phyloP scores from a whole-genome alignment of 2,797 vertebrate species.

The Aphelocoma californica region DNA sequence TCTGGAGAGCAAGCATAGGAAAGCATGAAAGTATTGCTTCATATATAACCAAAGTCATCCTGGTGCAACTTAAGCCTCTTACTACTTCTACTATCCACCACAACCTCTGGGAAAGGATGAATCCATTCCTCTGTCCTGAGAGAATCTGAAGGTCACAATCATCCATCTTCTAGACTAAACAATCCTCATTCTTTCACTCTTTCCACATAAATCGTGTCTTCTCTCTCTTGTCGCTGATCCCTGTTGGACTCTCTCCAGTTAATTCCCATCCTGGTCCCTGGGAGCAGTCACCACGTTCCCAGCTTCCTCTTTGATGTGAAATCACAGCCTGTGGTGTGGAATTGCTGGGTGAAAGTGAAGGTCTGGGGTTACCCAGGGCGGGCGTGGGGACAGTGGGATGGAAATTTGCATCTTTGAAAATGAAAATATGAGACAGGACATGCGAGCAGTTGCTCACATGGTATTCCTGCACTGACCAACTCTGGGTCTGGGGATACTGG shows the following conservation, averaged over 20 bases:
- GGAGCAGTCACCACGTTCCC: not conserved
- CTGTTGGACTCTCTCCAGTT: not conserved
- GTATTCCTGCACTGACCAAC: not conserved
- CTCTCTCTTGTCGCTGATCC: not conserved
- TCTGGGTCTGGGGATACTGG: not conserved
- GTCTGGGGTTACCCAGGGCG: fast-evolving
- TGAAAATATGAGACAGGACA: fast-evolving
- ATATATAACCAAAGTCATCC: not conserved
- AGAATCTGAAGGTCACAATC: not conserved
- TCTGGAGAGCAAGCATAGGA: not conserved
- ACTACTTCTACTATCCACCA: not conserved
- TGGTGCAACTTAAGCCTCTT: not conserved
- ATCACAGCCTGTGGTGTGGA: not conserved
- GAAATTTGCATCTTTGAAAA: not conserved
- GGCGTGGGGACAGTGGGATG: not conserved
- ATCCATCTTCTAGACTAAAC: conserved; percentile 24
- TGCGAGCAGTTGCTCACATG: fast-evolving
- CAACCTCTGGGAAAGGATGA: not conserved
- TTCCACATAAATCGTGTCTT: not conserved
- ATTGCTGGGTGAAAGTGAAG: not conserved
- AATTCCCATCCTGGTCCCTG: not conserved
- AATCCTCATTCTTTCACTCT: not conserved
- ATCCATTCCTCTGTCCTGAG: not conserved
- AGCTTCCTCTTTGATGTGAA: not conserved
- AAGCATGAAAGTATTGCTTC: not conserved